Evolutionary conservation across 1,140 invertebrate genomes (phyloP), one percentile per base, ranked within the genome.

Genomic region (Pachyrhynchus sulphureomaculatus): DNA sequence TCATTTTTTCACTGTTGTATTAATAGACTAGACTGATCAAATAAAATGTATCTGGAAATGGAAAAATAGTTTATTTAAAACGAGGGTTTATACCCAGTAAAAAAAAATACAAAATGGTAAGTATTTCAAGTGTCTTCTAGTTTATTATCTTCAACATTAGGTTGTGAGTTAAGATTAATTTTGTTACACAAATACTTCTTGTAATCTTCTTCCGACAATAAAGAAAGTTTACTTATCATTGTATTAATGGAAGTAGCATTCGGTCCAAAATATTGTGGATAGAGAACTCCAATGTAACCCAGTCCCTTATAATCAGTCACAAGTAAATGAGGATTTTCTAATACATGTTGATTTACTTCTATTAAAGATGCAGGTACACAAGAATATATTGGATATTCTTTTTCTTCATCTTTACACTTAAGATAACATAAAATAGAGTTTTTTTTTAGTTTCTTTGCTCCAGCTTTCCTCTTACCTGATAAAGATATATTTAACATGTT

Each of bases 381-480:
- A 26, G 42, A 17, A 49, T 55, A 55, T 23, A 62, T 15, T 49
- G 60, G 60, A 47, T 62, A 62, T 42, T 48, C 13, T 23, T 48
- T 56, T 4, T 62, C 60, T 18, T 55, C 52, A 13, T 39, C 52
- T 41, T 49, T 48, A n/a, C 60, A 62, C 21, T 62, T 55, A 13
- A 62, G 20, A 32, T 34, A 55, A 34, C 60, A 62, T 18, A 62
- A 39, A 37, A 55, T 21, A 2, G 51, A 41, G 10, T 56, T 20
- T 24, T 49, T 55, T 12, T 42, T 49, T 17, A 62, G 33, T 6
- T 48, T 55, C 24, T 56, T 62, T n/a, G 60, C 60, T 3, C 60
- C 60, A 23, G 48, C 26, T 20, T 62, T 62, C 13, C 56, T 62
- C 26, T 56, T 62, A 3, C 60, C 60, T 13, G 60, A 62, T 41